These are phyloP conservation scores for Ctenochaetus hawaiiensis DNA, from an alignment of 2,797 vertebrate species.

Conservation along the genomic window DNA sequence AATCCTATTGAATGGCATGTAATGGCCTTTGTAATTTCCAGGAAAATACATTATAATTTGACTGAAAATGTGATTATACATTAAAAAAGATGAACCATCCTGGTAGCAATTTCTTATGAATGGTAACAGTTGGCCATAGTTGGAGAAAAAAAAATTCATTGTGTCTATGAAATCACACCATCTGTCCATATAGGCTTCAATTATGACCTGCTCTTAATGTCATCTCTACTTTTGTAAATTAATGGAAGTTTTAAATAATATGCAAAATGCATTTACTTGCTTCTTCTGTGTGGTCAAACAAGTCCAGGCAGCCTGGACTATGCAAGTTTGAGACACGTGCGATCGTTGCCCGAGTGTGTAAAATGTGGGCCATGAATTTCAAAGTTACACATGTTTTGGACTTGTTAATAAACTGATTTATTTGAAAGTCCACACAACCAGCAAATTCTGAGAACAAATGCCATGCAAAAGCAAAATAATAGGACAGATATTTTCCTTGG, in stretches of 20 bases:
- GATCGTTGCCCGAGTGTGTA: background rate
- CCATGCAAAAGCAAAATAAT: slow-evolving; percentile 32
- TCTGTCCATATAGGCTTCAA: background rate
- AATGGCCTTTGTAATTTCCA: background rate
- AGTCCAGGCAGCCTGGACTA: background rate
- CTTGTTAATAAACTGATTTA: slow-evolving; percentile 17
- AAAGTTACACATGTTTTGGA: slow-evolving; percentile 20
- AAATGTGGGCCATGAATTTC: background rate
- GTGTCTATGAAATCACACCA: background rate
- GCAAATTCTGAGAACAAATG: slow-evolving; percentile 21
- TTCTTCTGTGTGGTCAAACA: no score
- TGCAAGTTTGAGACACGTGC: background rate
- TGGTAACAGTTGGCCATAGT: slow-evolving; percentile 9
- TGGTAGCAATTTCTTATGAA: slow-evolving; percentile 3
- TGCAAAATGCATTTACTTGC: background rate
- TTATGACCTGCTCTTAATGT: background rate
- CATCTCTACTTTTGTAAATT: background rate
- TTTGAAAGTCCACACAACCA: slow-evolving; percentile 10
- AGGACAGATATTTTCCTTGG: slow-evolving; percentile 39
- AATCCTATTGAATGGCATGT: background rate
- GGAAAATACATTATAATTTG: background rate
- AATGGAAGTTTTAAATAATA: background rate
- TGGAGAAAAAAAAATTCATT: background rate
- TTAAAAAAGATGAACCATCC: background rate
- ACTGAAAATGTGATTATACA: background rate